Percentiles rank a stretch among this genome's conserved stretches.
Evolutionary conservation across 1,140 invertebrate species (phyloP).

Genomic region (Drosophila sp.): DNA sequence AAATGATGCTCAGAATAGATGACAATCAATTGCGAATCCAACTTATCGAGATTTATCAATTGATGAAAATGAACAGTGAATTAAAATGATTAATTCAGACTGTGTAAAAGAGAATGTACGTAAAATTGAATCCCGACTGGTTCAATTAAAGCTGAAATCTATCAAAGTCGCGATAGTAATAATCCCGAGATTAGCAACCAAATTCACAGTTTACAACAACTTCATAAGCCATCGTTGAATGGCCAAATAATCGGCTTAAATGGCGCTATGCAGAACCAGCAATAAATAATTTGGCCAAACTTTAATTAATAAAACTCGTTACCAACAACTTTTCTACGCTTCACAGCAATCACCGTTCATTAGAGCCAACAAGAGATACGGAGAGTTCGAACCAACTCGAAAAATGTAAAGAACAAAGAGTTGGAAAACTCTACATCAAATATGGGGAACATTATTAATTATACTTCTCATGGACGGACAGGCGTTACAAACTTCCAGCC

Average conservation of each 20-base stretch:
- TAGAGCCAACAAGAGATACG: conserved; percentile 30
- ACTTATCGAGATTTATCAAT: conserved; percentile 28
- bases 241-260: conserved; percentile 46
- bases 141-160: conserved; percentile 25
- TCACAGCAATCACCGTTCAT: conserved; percentile 58
- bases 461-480: conserved; percentile 41
- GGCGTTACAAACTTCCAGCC: conserved; percentile 52
- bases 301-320: conserved; percentile 75
- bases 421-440: conserved; percentile 18
- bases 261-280: conserved; percentile 24
- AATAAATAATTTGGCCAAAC: conserved; percentile 29
- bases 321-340: conserved; percentile 47
- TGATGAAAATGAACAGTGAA: too few species aligned
- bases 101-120: background rate
- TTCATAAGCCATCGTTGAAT: background rate
- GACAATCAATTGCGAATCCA: conserved; percentile 24
- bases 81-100: conserved; percentile 48
- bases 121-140: background rate
- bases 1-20: conserved; percentile 25
- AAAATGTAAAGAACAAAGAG: conserved; percentile 17
- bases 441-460: conserved; percentile 70
- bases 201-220: conserved; percentile 34
- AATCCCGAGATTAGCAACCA: conserved; percentile 21
- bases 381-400: background rate
- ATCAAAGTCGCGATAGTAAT: conserved; percentile 33